Conservation (phyloP, 2,797 vertebrate species). For the Limnodromus scolopaceus region DNA sequence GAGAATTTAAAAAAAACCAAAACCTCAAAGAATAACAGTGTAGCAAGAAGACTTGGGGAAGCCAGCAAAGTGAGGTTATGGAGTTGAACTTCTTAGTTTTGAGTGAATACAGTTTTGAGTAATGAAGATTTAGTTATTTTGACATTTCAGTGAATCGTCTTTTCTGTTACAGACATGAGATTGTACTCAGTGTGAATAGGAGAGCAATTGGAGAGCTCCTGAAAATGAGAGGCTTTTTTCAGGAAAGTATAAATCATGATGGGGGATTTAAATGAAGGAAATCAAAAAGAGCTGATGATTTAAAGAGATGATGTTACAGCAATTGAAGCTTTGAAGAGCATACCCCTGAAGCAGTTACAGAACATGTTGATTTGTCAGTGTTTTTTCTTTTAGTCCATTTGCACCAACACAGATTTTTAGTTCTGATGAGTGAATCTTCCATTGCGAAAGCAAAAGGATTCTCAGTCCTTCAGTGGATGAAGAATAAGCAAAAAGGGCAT, state of each 20-base stretch:
- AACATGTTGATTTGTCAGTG: neutral
- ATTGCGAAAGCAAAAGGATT: neutral
- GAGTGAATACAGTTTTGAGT: neutral
- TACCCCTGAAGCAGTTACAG: neutral
- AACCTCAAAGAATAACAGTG: neutral
- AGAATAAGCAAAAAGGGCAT: neutral
- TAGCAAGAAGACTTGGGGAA: neutral
- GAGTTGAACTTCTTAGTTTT: neutral
- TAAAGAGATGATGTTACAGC: neutral
- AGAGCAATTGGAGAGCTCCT: neutral
- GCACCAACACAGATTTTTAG: neutral
- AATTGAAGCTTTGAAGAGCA: neutral
- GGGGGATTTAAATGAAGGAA: neutral
- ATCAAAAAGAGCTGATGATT: neutral
- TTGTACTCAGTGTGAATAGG: neutral
- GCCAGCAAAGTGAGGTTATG: neutral
- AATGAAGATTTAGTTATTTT: neutral
- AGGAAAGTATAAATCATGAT: neutral
- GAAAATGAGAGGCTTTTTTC: neutral
- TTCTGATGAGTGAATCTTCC: neutral
- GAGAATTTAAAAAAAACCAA: neutral
- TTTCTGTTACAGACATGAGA: neutral
- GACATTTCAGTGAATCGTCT: neutral
- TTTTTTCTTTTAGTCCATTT: neutral
- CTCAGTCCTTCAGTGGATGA: neutral